These are phyloP conservation scores for Epicampocera succincta DNA, from an alignment of 2,888 invertebrate species.

Conservation along the genomic window DNA sequence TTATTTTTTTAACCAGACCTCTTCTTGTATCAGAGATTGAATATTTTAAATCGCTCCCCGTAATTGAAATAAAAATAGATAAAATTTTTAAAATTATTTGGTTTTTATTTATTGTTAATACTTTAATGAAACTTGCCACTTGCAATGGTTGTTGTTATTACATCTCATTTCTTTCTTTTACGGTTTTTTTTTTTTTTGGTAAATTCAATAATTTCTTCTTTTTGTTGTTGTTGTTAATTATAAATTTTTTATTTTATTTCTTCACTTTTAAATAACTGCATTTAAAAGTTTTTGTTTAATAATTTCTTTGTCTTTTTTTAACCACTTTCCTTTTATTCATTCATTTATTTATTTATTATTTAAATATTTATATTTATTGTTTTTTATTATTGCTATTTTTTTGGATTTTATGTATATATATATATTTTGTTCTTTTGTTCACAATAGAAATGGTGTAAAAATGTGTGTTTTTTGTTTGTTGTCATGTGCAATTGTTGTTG, in stretches of 20 bases:
- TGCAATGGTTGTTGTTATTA: slow-evolving; percentile 56
- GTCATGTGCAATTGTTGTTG: slow-evolving; percentile 60
- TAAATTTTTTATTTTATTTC: slow-evolving; percentile 63
- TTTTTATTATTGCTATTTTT: slow-evolving; percentile 68
- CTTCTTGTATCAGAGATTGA: too few species aligned
- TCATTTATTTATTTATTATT: slow-evolving; percentile 50
- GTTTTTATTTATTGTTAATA: slow-evolving; percentile 57
- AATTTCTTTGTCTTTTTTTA: slow-evolving; percentile 28
- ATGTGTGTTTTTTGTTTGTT: slow-evolving; percentile 37
- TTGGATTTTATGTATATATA: slow-evolving; percentile 23
- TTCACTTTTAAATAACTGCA: slow-evolving; percentile 38
- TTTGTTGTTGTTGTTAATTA: slow-evolving; percentile 43
- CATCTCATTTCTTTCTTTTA: slow-evolving; percentile 45
- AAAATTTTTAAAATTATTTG: not conserved
- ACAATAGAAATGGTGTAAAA: slow-evolving; percentile 67
- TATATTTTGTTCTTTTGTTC: slow-evolving; percentile 31
- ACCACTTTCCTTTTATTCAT: slow-evolving; percentile 42
- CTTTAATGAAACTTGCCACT: slow-evolving; percentile 63
- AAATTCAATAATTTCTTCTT: slow-evolving; percentile 36
- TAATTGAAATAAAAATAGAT: too few species aligned
- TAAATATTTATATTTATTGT: slow-evolving; percentile 60
- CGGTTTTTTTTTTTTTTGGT: slow-evolving; percentile 36
- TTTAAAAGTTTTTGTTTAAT: slow-evolving; percentile 13
- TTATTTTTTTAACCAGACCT: too few species aligned
- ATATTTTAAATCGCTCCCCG: too few species aligned